A percentile compares a stretch with the other conserved stretches of the same genome.
These are phyloP conservation scores for Sarcophaga caerulescens DNA, from an alignment of 2,888 invertebrate genomes.

Conservation along the genomic window DNA sequence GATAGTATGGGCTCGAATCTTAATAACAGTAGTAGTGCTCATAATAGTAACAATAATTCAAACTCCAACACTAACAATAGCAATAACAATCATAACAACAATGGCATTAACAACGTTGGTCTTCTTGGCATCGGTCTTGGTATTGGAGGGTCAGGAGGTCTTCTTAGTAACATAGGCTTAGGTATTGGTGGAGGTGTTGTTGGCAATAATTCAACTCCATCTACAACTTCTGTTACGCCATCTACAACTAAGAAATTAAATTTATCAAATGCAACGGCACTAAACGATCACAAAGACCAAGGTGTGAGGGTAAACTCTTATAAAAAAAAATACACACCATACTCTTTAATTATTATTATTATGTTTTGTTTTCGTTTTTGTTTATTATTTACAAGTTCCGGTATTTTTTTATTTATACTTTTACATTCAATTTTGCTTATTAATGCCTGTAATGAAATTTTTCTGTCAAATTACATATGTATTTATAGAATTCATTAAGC, in stretches of 20 bases:
- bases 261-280: constrained; percentile 67
- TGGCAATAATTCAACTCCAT: constrained; percentile 49
- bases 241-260: constrained; percentile 75
- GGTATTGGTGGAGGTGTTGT: constrained; percentile 62
- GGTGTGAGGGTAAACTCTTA: constrained; percentile 81
- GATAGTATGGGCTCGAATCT: constrained; percentile 64
- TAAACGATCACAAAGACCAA: constrained; percentile 81
- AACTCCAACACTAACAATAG: constrained; percentile 71
- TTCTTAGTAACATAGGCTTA: constrained; percentile 68
- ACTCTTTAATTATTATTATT: constrained; percentile 33
- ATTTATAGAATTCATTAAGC: too few relatives aligned
- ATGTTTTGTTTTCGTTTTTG: constrained; percentile 2
- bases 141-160: constrained; percentile 67
- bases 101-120: constrained; percentile 66
- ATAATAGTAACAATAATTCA: constrained; percentile 69
- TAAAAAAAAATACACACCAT: constrained; percentile 42
- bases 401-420: constrained; percentile 32
- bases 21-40: constrained; percentile 67
- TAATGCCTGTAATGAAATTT: background rate
- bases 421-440: constrained; percentile 2
- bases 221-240: constrained; percentile 70
- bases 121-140: constrained; percentile 66
- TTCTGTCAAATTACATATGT: background rate
- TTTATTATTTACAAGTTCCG: background rate
- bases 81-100: constrained; percentile 69